Conservation (phyloP, 1,140 invertebrate species). For the Lucilia sericata region DNA sequence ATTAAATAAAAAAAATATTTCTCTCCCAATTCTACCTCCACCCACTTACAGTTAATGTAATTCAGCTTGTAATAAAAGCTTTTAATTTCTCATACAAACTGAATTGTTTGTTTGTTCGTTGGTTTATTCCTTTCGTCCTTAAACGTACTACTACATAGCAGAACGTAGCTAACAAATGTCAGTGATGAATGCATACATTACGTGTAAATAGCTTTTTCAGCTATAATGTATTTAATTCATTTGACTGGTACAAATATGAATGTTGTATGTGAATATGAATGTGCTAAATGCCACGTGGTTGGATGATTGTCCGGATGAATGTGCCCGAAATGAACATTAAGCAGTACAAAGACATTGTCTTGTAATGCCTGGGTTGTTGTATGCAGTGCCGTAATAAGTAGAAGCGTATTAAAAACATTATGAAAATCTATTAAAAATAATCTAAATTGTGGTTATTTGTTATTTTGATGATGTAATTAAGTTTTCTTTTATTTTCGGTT, state of each 20-base stretch:
- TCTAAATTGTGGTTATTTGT: constrained; percentile 42
- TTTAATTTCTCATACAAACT: background rate
- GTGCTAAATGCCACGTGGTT: too few relatives aligned
- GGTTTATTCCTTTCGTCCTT: background rate
- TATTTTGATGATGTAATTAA: constrained; percentile 42
- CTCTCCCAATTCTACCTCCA: background rate
- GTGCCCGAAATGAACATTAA: background rate
- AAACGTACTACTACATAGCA: background rate
- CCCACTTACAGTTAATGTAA: background rate
- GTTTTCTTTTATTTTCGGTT: constrained; percentile 9
- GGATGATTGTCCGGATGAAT: background rate
- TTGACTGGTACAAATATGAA: constrained; percentile 6
- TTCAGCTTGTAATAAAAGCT: too few relatives aligned
- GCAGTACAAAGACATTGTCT: constrained; percentile 19
- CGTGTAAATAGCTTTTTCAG: constrained; percentile 30
- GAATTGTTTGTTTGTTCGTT: background rate
- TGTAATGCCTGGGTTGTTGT: background rate
- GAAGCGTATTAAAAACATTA: constrained; percentile 28
- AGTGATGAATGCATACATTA: constrained; percentile 40
- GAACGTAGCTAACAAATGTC: background rate
- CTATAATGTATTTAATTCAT: constrained; percentile 16
- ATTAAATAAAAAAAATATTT: background rate
- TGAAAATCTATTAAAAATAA: constrained; percentile 34
- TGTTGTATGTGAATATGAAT: too few relatives aligned
- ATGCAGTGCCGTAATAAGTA: too few relatives aligned